Conservation (phyloP, 2,888 invertebrate genomes). For the Agrotis puta region DNA sequence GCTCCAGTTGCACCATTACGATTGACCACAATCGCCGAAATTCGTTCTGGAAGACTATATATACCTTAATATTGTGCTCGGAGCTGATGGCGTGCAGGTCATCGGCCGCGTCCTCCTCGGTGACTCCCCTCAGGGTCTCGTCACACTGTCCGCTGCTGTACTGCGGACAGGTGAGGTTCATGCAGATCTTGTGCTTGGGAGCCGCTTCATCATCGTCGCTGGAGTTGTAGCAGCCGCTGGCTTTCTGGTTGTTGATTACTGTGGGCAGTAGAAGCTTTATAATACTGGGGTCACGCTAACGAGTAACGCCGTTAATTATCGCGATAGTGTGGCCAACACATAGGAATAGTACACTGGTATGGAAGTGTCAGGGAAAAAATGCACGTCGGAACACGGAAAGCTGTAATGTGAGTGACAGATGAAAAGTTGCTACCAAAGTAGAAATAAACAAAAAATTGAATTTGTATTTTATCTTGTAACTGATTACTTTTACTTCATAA, state of each 20-base stretch:
- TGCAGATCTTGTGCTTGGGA: constrained; percentile 80
- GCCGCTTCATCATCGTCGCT: constrained; percentile 72
- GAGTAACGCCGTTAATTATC: too few species aligned
- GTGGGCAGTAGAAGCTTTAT: not conserved
- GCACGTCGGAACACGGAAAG: too few species aligned
- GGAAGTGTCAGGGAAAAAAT: not conserved
- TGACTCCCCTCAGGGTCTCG: constrained; percentile 42
- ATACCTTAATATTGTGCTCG: constrained; percentile 69
- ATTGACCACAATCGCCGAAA: too few species aligned
- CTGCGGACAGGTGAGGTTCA: constrained; percentile 81
- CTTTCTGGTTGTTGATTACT: constrained; percentile 80
- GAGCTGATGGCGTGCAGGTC: constrained; percentile 68
- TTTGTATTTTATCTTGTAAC: too few species aligned
- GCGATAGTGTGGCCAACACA: too few species aligned
- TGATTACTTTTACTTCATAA: too few species aligned
- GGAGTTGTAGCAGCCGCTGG: constrained; percentile 72
- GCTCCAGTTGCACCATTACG: too few species aligned
- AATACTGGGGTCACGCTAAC: too few species aligned
- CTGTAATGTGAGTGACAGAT: not conserved
- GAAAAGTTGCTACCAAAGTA: not conserved
- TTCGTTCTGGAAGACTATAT: too few species aligned
- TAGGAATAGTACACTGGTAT: not conserved
- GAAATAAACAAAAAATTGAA: too few species aligned
- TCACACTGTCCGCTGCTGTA: constrained; percentile 66
- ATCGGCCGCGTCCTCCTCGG: constrained; percentile 60